Base-by-base conservation (phyloP, 2,113 vertebrate genomes). In the Hystrix cristata region DNA sequence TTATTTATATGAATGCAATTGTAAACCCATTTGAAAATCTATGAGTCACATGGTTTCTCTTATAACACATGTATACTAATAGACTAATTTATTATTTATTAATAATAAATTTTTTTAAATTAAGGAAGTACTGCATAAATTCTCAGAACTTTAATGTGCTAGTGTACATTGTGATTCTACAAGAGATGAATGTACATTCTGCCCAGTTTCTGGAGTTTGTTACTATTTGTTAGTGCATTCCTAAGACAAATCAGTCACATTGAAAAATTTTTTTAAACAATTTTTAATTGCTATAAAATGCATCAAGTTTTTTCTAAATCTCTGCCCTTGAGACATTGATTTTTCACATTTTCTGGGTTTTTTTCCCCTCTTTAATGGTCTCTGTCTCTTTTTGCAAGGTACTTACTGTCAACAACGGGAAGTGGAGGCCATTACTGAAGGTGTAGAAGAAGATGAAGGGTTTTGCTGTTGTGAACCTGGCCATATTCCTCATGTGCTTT, bases 391-490 rank as follows among this genome's bases (percentile, higher is more conserved):
- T 96, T 72, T 92, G 46, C 16, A 96, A 99, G 99, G 99, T 86
- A 99, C 99, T 46, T 99, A 99, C 3, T 99, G 99, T 97, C 99
- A 99, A 94, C 99, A 99, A 29, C 98, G 99, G 89, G 99, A 99
- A 98, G 99, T 99, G 82, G 99, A 99, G 90, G 99, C 99, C 72
- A 99, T 99, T 96, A 99, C 99, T 3, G 99, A 99, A 97, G 99
- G 99, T 0, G 99, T 99, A 23, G 99, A 99, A 94, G 99, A 99
- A 98, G 99, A 99, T 91, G 99, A 99, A 98, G 99, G 99, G 1
- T 99, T 99, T 97, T 99, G 99, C 98, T 99, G 99, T 97, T 99
- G 99, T 97, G 99, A 99, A 96, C 99, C 99, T 53, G 99, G 99
- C 82, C 99, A 99, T 93, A 98, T 99, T 96, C 99, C 99, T 96